These are phyloP conservation scores for Melinaea marsaeus DNA, from an alignment of 2,888 invertebrate species.

Conservation along the genomic window DNA sequence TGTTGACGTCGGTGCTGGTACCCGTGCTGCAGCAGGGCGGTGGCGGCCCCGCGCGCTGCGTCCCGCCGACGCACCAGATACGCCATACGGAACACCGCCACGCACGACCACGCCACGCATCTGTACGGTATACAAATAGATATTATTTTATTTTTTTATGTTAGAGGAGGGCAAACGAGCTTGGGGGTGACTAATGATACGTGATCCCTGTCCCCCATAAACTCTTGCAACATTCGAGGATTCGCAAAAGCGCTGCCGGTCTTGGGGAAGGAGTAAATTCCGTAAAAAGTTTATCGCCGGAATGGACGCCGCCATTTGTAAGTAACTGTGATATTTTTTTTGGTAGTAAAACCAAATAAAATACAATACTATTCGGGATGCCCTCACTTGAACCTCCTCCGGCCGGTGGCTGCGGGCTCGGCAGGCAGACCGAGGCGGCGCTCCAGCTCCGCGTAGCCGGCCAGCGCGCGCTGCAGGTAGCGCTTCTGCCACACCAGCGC, in stretches of 20 bases:
- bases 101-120: constrained; percentile 48
- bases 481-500: constrained; percentile 94
- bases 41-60: constrained; percentile 47
- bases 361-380: neutral
- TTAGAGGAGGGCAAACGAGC: no score
- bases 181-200: no score
- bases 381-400: constrained; percentile 26
- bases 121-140: constrained; percentile 34
- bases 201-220: no score
- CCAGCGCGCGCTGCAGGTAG: constrained; percentile 85
- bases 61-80: constrained; percentile 61
- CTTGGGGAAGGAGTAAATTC: no score
- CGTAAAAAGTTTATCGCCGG: no score
- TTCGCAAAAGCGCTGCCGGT: no score
- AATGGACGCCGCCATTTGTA: no score
- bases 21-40: constrained; percentile 38
- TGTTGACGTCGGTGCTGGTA: constrained; percentile 14
- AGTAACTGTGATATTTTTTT: no score
- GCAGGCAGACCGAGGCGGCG: constrained; percentile 49
- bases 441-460: constrained; percentile 76
- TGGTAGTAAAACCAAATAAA: no score
- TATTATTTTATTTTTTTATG: no score
- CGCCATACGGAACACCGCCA: constrained; percentile 55
- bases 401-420: constrained; percentile 35
- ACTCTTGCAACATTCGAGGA: no score